Base-by-base conservation (phyloP, 1,140 invertebrate genomes). In the Diachasma alloeum region DNA sequence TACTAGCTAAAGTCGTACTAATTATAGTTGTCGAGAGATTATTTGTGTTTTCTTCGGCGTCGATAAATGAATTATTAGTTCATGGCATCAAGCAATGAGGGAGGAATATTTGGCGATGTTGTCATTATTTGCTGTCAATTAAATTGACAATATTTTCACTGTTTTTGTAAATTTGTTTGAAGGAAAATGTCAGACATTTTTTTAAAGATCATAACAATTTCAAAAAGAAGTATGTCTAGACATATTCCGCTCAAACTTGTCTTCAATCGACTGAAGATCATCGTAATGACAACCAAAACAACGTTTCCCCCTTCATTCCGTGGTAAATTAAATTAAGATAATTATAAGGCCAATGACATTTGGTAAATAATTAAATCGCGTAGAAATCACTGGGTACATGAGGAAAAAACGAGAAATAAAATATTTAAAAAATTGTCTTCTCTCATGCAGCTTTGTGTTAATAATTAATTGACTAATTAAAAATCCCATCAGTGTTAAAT, bases 1-100 rank as follows among this genome's bases (percentile, higher is more conserved):
- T 77, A 79, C 74, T 76, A 76, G 46, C 48, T 19, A 78, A 66
- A 79, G 69, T 74, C 26, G 56, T 66, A 36, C 59, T 66, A 66
- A 66, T 26, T 13, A 36, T 31, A 66, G 9, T 26, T 66, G 24
- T 66, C 22, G 13, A 24, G 26, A 26, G 19, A 31, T 66, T 26
- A 66, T 76, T 59, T 59, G 22, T 36, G 59, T 44, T 39, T 74
- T 63, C 56, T 24, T 59, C 6, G 17, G 13, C 48, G 1, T 56
- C 48, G 19, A 56, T 56, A 1, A 17, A 56, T 56, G 48, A 56
- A 56, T 48, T 56, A 56, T 56, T 56, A 19, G 17, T 56, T 56
- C 19, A 19, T 19, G 19, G 19, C 19, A 8, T 66, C 8, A 31
- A 66, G 10, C 17, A 59, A 59, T 17, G 17, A 3, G 19, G 53